Base-by-base conservation (phyloP, 2,888 invertebrate species). In the Mythimna lalbum region DNA sequence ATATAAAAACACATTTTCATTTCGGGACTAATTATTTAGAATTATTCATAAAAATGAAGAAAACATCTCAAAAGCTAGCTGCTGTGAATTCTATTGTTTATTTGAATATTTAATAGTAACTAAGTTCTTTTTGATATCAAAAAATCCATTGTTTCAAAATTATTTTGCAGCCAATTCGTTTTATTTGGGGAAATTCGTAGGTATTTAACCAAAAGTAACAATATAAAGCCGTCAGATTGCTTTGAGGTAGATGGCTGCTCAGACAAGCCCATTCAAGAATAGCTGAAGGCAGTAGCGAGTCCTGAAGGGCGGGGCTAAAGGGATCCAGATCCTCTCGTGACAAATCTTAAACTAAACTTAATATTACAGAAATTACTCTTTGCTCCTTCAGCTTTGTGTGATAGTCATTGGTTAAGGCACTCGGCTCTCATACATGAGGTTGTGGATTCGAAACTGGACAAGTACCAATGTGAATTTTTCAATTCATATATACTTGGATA, bases 41-140 rank as follows among this genome's bases (percentile, higher is more conserved):
- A 84, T 84, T 76, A 82, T 84, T 82, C 78, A 84, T 84, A 61
- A 76, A 73, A 70, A 68, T 59, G 49, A 70, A 69, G 63, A 50
- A 66, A 75, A 59, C 33, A 59, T 79, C 49, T 61, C 47, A n/a
- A 63, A 61, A 53, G 43, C 60, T 63, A n/a, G 50, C 60, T 53
- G 43, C 31, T 78, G 27, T 50, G 52, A 66, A 63, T 66, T 65
- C 62, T 63, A 65, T 76, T 76, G 53, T 65, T 63, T 71, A 62
- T 62, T 62, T 59, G 7, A 77, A 76, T 53, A 47, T 63, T 55
- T 55, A 63, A 61, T 66, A 50, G 36, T 17, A 19, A 23, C 53
- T 55, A n/a, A 70, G 64, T 33, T 63, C 21, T 49, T 71, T 77
- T 65, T 71, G 43, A 57, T 57, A 71, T 49, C 31, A 14, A 47